Percentiles rank a stretch among this genome's conserved stretches.
These are phyloP conservation scores for Calosoma granatense DNA, from an alignment of 1,140 invertebrate species.

Conservation along the genomic window DNA sequence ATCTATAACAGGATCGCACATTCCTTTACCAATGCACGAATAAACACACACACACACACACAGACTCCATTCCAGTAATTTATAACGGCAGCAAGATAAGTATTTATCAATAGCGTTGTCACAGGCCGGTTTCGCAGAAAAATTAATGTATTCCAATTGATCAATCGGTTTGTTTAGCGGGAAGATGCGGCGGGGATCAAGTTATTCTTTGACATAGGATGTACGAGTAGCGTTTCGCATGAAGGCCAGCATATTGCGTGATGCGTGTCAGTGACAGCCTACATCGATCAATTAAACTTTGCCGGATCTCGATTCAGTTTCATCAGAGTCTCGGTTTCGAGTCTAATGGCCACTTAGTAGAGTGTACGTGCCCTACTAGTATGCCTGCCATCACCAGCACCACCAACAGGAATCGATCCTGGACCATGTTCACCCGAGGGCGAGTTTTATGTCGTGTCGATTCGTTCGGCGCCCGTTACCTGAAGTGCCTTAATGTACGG, in stretches of 20 bases:
- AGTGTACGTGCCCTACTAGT: no score
- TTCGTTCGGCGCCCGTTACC: not conserved
- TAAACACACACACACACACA: no score
- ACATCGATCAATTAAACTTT: not conserved
- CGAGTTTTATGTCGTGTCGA: not conserved
- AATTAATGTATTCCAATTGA: not conserved
- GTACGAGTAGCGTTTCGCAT: no score
- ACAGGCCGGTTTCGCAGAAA: not conserved
- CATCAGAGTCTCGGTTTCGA: not conserved
- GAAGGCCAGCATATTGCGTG: no score
- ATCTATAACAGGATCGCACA: no score
- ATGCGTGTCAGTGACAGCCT: not conserved
- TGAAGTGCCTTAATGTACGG: not conserved
- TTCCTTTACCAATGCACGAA: no score
- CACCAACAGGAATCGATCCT: no score
- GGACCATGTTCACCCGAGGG: no score
- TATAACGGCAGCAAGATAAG: not conserved
- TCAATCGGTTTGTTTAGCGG: not conserved
- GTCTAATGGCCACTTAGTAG: not conserved
- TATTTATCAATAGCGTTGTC: not conserved
- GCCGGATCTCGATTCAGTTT: not conserved
- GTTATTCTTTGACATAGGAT: no score
- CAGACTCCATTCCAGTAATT: not conserved
- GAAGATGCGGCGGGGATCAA: not conserved
- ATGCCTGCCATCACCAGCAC: not conserved